Evolutionary conservation across 1,140 invertebrate species (phyloP).

Genomic region (Anadara kagoshimensis): DNA sequence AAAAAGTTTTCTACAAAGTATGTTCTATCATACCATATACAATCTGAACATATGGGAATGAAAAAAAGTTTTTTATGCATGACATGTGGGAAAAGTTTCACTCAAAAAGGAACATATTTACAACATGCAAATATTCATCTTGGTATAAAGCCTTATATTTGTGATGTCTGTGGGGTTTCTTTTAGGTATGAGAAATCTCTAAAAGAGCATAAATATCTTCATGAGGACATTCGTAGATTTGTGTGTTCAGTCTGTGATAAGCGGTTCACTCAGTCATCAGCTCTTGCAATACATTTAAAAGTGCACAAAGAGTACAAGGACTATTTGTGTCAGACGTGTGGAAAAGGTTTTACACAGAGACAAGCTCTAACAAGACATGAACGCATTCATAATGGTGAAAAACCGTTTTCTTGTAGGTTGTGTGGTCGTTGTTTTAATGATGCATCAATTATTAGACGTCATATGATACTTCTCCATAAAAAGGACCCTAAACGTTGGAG

Average conservation of each 20-base stretch:
- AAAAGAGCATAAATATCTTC: slow-evolving; percentile 63
- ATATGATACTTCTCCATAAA: slow-evolving; percentile 68
- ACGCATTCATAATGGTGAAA: slow-evolving; percentile 68
- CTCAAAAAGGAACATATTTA: slow-evolving; percentile 63
- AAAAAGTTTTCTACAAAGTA: slow-evolving; percentile 66
- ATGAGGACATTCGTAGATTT: slow-evolving; percentile 59
- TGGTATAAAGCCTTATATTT: slow-evolving; percentile 60
- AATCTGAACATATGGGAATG: slow-evolving; percentile 62
- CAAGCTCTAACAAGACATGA: slow-evolving; percentile 66
- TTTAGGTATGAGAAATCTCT: slow-evolving; percentile 66
- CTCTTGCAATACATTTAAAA: slow-evolving; percentile 61
- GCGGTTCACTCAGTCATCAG: slow-evolving; percentile 59
- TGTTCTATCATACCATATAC: slow-evolving; percentile 61
- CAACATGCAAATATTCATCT: slow-evolving; percentile 69
- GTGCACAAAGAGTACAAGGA: slow-evolving; percentile 63
- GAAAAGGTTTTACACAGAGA: slow-evolving; percentile 69
- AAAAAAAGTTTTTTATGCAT: slow-evolving; percentile 64
- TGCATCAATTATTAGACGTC: slow-evolving; percentile 64
- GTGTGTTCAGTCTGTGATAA: slow-evolving; percentile 62
- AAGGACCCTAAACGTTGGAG: slow-evolving; percentile 29
- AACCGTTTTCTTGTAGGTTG: slow-evolving; percentile 63
- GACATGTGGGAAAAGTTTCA: slow-evolving; percentile 68
- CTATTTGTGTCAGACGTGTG: slow-evolving; percentile 65
- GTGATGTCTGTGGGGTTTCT: slow-evolving; percentile 63
- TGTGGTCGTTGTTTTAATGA: slow-evolving; percentile 65